phyloP scores from a whole-genome alignment of 2,113 vertebrate species.

The Triplophysa dalaica region DNA sequence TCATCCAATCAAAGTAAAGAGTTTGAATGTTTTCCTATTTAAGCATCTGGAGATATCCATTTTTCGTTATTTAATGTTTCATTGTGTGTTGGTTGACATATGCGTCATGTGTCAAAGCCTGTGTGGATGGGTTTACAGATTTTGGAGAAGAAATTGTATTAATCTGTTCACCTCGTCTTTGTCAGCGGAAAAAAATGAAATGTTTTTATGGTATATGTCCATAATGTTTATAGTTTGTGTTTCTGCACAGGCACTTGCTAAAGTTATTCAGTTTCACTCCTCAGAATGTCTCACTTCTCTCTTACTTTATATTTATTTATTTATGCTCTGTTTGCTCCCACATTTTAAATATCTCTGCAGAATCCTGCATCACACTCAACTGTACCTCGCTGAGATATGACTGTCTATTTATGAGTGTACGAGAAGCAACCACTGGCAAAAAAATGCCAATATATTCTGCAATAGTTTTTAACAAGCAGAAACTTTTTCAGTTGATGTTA shows the following conservation, averaged over 20 bases:
- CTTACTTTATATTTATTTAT: background rate
- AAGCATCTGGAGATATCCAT: background rate
- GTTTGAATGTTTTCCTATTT: background rate
- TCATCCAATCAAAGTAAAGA: too few species aligned
- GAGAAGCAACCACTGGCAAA: background rate
- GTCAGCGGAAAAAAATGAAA: too few species aligned
- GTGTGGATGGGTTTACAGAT: background rate
- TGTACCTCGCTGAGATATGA: background rate
- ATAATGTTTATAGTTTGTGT: background rate
- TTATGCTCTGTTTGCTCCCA: background rate
- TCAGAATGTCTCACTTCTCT: background rate
- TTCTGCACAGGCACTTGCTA: background rate
- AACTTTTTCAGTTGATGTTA: background rate
- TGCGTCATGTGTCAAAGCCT: constrained; percentile 33
- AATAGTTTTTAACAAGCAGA: background rate
- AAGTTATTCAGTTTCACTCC: background rate
- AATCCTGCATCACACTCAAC: background rate
- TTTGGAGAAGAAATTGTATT: too few species aligned
- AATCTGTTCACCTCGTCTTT: too few species aligned
- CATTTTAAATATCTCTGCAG: background rate
- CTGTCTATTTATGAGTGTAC: background rate
- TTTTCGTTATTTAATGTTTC: background rate
- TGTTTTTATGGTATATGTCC: too few species aligned
- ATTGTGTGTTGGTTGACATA: constrained; percentile 33
- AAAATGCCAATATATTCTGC: background rate